Base-by-base conservation (phyloP, 2,888 invertebrate genomes). In the Ectropis crepuscularia region DNA sequence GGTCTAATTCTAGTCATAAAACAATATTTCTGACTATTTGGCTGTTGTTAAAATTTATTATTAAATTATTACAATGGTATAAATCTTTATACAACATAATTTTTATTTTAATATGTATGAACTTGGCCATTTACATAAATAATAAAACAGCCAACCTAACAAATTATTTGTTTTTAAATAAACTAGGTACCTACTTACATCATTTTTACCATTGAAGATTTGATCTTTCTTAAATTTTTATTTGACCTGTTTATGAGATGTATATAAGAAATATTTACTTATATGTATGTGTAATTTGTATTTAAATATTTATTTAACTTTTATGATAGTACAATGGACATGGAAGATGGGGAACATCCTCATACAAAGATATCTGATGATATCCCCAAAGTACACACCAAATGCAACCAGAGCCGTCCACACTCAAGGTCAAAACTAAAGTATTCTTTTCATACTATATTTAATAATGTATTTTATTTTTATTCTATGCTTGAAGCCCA, bases 331-430 rank as follows among this genome's bases (percentile, higher is more conserved):
- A 79, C 80, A 77, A 91, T 92, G 92, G 90, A 91, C 65, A 78
- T 73, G 62, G 88, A 83, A 77, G 87, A 86, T 63, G 82, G 78
- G 74, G 75, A 77, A 79, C 78, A 77, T 74, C 74, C 77, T 72
- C 76, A 75, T 74, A 75, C 74, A 81, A 88, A 81, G 83, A 72
- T 82, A 80, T 70, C 80, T 53, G 85, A 78, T 48, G 90, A 90
- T 74, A 80, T 91, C 71, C 90, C 92, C 72, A 86, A 88, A 87
- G 88, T 92, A 82, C 92, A 92, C 84, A 82, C 82, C 80, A 88
- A 84, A 85, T 80, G 86, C 85, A 86, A 88, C 87, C 80, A 82
- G 78, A 86, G 81, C 90, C 91, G 89, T 90, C 91, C 92, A 87
- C 82, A 86, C 78, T 80, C 84, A 86, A 92, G 92, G 92, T 92